Evolutionary conservation across 2,113 vertebrate species (phyloP).

Genomic region (Lampris megalopsis): DNA sequence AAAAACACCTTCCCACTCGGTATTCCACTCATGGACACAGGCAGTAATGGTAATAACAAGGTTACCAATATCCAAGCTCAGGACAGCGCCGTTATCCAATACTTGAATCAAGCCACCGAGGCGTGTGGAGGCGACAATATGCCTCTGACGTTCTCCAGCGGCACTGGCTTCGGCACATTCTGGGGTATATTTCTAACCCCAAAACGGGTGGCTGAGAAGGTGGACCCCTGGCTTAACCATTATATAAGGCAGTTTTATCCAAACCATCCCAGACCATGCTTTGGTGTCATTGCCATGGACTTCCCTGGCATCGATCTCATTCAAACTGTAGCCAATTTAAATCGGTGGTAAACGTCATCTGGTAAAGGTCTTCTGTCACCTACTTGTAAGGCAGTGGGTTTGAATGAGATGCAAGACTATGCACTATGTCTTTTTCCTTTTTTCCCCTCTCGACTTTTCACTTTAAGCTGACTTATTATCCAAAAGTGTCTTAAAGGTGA

Average conservation of each 20-base stretch:
- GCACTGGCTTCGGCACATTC: conserved; percentile 76
- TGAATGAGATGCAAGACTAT: not conserved
- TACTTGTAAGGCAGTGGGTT: no score
- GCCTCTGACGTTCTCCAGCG: conserved; percentile 79
- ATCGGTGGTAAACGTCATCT: conserved; percentile 46
- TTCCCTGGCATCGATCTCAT: conserved; percentile 81
- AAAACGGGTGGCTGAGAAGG: conserved; percentile 73
- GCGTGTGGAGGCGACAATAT: conserved; percentile 43
- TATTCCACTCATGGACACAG: conserved; percentile 52
- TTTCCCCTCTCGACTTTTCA: no score
- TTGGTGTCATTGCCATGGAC: conserved; percentile 83
- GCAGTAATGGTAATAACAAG: conserved; percentile 27
- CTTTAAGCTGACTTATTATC: no score
- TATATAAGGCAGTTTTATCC: conserved; percentile 60
- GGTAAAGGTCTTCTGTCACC: not conserved
- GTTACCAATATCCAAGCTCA: conserved; percentile 64
- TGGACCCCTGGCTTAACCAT: conserved; percentile 78
- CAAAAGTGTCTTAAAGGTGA: no score
- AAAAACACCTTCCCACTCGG: conserved; percentile 57
- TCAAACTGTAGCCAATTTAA: conserved; percentile 73
- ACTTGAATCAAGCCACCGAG: conserved; percentile 48
- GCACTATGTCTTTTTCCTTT: no score
- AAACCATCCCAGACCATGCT: conserved; percentile 57
- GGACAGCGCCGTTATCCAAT: conserved; percentile 33
- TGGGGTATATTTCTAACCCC: conserved; percentile 69